Percentiles rank a stretch among this genome's conserved stretches.
Conservation (phyloP, 2,113 vertebrate genomes). For the Numida meleagris region DNA sequence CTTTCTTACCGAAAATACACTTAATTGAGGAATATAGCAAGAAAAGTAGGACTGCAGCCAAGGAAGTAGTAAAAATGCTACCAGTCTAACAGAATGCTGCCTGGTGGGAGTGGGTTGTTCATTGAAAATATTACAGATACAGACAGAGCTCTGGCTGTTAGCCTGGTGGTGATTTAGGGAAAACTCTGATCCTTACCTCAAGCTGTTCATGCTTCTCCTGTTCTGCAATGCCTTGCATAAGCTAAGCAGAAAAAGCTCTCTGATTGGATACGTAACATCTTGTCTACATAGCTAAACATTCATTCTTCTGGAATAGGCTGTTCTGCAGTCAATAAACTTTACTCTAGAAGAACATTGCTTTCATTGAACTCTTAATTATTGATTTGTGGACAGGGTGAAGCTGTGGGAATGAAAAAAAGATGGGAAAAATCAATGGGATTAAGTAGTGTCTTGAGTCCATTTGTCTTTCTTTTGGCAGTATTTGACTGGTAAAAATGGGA, state of each 20-base stretch:
- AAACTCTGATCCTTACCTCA: background rate
- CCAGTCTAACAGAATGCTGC: background rate
- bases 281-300: background rate
- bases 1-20: background rate
- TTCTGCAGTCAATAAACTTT: background rate
- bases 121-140: fast-evolving
- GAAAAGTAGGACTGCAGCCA: background rate
- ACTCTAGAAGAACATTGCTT: background rate
- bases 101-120: background rate
- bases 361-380: background rate
- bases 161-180: background rate
- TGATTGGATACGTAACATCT: background rate
- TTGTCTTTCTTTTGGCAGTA: background rate
- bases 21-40: background rate
- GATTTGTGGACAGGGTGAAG: background rate
- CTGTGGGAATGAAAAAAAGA: background rate
- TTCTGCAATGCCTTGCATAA: background rate
- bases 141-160: background rate
- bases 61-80: background rate
- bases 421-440: background rate
- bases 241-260: background rate
- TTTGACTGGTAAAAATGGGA: background rate
- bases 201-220: background rate
- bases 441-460: background rate
- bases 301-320: background rate